Evolutionary conservation across 2,888 invertebrate genomes (phyloP), one percentile per base, ranked within the genome.

Genomic region (Adela reaumurella): DNA sequence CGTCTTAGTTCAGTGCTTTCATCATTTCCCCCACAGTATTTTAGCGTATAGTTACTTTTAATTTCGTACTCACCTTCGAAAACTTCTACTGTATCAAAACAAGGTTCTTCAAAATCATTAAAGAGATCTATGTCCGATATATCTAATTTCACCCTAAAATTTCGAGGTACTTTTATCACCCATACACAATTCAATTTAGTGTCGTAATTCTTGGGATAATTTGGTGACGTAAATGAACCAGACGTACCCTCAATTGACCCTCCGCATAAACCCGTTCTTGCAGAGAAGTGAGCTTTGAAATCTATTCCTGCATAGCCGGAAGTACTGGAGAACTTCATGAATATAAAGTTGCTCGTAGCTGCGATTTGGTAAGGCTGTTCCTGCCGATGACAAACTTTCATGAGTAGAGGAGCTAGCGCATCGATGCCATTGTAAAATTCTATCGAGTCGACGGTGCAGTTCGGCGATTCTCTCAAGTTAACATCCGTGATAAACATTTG

Each of bases 141-240:
- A 5, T 82, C 82, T 1, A 95, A 62, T 53, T 85, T 80, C 18
- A 94, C 83, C 1, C 85, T 72, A 62, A 91, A 89, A 68, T 86
- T 79, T 51, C 64, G 60, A 45, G 88, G 82, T 1, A 91, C 85
- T 43, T 74, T 70, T 50, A 97, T 84, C 11, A 81, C 64, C 92
- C 94, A 97, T 48, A 83, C 82, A 62, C 97, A 97, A 53, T 89
- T 83, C 49, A 87, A 79, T 58, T 85, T 82, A 46, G 74, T 67
- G 1, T 89, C 88, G 70, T 94, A 96, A 59, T 87, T 86, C 49
- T 82, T 67, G 0, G 97, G 97, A 69, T 91, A 97, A 62, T 93
- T 90, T 10, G 89, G 86, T 0, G 94, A 92, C 57, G 84, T 81
- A 50, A 97, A 85, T 0, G 69, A 62, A 1, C 94, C 95, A 3